Conservation (phyloP, 2,888 invertebrate genomes). For the Chaetogeoica ovagalla region DNA sequence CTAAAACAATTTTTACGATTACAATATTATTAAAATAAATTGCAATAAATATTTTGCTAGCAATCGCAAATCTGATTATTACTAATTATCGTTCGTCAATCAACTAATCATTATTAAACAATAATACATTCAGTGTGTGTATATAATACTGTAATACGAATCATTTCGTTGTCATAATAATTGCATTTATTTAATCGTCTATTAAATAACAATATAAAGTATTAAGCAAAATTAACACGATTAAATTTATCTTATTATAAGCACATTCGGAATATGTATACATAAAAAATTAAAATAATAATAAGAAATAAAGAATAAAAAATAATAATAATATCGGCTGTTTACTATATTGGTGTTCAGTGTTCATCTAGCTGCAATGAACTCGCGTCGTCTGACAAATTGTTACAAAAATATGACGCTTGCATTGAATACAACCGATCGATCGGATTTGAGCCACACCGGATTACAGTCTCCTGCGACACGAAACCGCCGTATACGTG, state of each 20-base stretch:
- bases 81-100: too few species aligned
- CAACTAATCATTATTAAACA: too few species aligned
- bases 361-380: conserved; percentile 32
- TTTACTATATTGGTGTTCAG: background rate
- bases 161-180: background rate
- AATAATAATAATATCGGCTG: background rate
- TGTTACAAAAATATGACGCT: conserved; percentile 67
- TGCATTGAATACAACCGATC: conserved; percentile 70
- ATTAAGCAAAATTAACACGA: conserved; percentile 16
- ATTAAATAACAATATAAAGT: conserved; percentile 31
- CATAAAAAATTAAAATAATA: background rate
- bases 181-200: conserved; percentile 22
- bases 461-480: conserved; percentile 43
- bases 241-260: conserved; percentile 9
- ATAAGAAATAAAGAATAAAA: background rate
- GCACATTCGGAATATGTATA: background rate
- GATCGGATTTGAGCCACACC: conserved; percentile 62
- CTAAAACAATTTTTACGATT: too few species aligned
- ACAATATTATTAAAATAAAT: too few species aligned
- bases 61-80: too few species aligned
- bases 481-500: conserved; percentile 48
- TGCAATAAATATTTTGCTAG: too few species aligned
- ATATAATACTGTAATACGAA: too few species aligned
- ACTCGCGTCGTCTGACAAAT: conserved; percentile 56
- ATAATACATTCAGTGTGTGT: too few species aligned